Evolutionary conservation across 2,797 vertebrate genomes (phyloP), one percentile per base, ranked within the genome.

Genomic region (Scleropages formosus): DNA sequence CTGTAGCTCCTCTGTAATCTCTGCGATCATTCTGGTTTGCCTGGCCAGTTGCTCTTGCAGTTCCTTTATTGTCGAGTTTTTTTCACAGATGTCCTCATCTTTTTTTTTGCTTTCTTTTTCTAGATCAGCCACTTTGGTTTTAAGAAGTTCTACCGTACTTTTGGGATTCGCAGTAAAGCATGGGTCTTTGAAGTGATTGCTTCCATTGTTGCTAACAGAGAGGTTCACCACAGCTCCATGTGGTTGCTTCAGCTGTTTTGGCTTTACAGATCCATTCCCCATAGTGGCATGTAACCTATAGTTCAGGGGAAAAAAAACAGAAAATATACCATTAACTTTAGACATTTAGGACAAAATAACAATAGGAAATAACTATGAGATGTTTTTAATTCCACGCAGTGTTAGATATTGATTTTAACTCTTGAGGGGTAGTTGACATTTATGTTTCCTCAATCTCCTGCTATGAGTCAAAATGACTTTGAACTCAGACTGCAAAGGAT

Each of bases 251-350:
- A 94, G 85, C 4, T 92, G 92, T 82, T 95, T 98, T 47, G 93
- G 93, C 83, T 95, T 98, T 88, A 93, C 87, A 0, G 93, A 95
- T 18, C 92, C 89, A 16, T 98, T 98, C 83, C 96, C 96, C 96
- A 97, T 98, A 82, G 81, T 85, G 80, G 75, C 79, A 68, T 71
- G 74, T 72, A 58, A 82, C 78, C 90, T 92, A 76, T n/a, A 13
- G 13, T 15, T 16, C 16, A 8, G 26, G 20, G 22, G 26, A 78
- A 16, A 77, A 8, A 62, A 61, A 67, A 22, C 56, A 67, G 18
- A 60, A 51, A 10, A 49, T 18, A 11, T 22, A 18, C 10, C 51
- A 49, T 16, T 20, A 39, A 39, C 31, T 39, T 39, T 39, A 46
- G 24, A 31, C 31, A 72, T 20, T 1, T 27, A 56, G 16, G 10